These are phyloP conservation scores for Melanerpes aurifrons DNA, from an alignment of 2,113 vertebrate species.

Conservation along the genomic window DNA sequence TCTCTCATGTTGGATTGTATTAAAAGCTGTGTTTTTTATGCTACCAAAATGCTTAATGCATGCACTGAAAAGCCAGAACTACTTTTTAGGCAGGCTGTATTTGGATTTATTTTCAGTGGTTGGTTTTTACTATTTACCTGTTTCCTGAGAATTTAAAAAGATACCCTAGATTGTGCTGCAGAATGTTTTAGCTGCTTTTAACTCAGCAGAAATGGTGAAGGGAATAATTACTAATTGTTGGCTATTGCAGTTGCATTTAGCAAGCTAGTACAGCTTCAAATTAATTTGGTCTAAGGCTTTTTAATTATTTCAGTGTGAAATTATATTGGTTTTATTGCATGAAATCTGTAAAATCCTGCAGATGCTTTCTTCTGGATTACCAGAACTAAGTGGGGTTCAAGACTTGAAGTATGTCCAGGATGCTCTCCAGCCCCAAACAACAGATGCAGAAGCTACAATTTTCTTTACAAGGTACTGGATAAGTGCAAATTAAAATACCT, in stretches of 20 bases:
- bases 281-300: background rate
- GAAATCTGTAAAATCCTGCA: slow-evolving; percentile 52
- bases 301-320: background rate
- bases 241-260: background rate
- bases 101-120: background rate
- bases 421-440: slow-evolving; percentile 94
- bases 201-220: background rate
- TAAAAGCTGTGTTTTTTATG: background rate
- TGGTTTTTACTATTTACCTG: background rate
- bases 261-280: background rate
- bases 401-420: slow-evolving; percentile 97
- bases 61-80: background rate
- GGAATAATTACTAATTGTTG: background rate
- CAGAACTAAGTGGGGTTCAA: slow-evolving; percentile 89
- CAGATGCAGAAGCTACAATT: slow-evolving; percentile 96
- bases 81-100: background rate
- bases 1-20: background rate
- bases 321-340: background rate
- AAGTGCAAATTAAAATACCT: background rate
- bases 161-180: background rate
- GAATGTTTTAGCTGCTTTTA: background rate
- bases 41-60: background rate
- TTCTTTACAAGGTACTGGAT: slow-evolving; percentile 93
- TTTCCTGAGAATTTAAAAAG: background rate
- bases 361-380: slow-evolving; percentile 96